phyloP scores from a whole-genome alignment of 1,140 invertebrate species.

The Hestina assimilis region DNA sequence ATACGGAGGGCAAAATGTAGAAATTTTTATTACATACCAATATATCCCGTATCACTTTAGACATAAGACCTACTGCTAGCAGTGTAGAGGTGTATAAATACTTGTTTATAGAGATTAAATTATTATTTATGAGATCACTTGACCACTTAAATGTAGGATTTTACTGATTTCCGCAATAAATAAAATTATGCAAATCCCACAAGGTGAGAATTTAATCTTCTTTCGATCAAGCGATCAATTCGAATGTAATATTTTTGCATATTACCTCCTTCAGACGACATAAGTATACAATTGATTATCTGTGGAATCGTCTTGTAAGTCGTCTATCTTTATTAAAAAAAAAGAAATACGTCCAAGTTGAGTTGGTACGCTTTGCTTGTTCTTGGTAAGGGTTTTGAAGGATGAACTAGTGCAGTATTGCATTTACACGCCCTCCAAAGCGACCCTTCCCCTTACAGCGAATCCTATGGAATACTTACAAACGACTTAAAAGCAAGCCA shows the following conservation, averaged over 20 bases:
- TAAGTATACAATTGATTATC: slow-evolving; percentile 48
- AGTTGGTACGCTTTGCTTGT: slow-evolving; percentile 1
- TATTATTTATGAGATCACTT: slow-evolving; percentile 39
- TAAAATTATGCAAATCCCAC: slow-evolving; percentile 31
- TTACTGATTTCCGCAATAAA: slow-evolving; percentile 39
- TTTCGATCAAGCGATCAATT: slow-evolving; percentile 43
- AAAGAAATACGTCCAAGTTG: slow-evolving; percentile 1
- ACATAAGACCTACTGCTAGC: neutral
- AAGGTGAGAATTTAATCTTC: slow-evolving; percentile 25
- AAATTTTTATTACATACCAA: neutral
- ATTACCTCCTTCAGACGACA: slow-evolving; percentile 30
- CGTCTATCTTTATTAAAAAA: too few relatives aligned
- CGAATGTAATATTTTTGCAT: slow-evolving; percentile 48
- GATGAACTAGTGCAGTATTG: slow-evolving; percentile 66
- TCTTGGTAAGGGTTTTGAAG: slow-evolving; percentile 63
- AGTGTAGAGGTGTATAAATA: neutral
- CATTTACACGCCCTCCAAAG: slow-evolving; percentile 69
- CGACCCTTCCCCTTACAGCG: slow-evolving; percentile 74
- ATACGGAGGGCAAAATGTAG: slow-evolving; percentile 1
- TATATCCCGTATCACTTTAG: neutral
- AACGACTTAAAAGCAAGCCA: slow-evolving; percentile 69
- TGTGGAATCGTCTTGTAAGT: neutral
- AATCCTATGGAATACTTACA: slow-evolving; percentile 76
- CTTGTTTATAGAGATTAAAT: slow-evolving; percentile 30
- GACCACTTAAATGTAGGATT: slow-evolving; percentile 33